Evolutionary conservation across 2,113 vertebrate species (phyloP), one percentile per base, ranked within the genome.

Genomic region (Mesocricetus auratus): DNA sequence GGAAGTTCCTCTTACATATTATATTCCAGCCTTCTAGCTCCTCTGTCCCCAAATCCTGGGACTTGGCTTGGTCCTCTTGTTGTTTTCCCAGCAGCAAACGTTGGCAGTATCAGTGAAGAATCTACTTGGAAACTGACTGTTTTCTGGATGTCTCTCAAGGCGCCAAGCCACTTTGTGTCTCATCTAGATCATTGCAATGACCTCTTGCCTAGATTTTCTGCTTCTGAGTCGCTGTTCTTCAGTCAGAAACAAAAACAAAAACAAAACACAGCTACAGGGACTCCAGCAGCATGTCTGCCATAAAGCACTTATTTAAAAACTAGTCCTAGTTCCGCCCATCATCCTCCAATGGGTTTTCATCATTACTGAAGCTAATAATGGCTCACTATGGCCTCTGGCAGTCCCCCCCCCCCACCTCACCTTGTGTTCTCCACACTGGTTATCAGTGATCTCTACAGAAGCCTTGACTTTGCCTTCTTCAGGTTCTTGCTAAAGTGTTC

Each of bases 91-190:
- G 50, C 29, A 47, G 15, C n/a, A 85, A 79, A 64, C 74, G 6
- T 22, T 87, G 29, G 82, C 68, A 83, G 19, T 22, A 31, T 92
- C 64, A 88, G 64, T 92, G 56, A 50, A 86, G 93, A 86, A 73
- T 33, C 3, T 9, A 78, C 83, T 74, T 16, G 56, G 77, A 94
- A 92, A 64, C 5, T 36, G 21, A 85, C 33, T 47, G 66, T 89
- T 89, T 71, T 94, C 66, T 96, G 42, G 62, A 29, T 36, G 31
- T 13, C 93, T 60, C 13, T 16, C 62, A 11, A 26, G 68, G 31
- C 50, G 21, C 82, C 31, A 62, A 56, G n/a, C 50, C 77, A 95
- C 24, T 11, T 29, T 2, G 0, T 47, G 45, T 94, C 74, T 92
- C 36, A 42, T 74, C 47, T n/a, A 79, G 77, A 42, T 64, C 42